Percentiles rank a stretch among this genome's conserved stretches.
phyloP scores from a whole-genome alignment of 1,140 invertebrate species.

The Tyrophagus putrescentiae region DNA sequence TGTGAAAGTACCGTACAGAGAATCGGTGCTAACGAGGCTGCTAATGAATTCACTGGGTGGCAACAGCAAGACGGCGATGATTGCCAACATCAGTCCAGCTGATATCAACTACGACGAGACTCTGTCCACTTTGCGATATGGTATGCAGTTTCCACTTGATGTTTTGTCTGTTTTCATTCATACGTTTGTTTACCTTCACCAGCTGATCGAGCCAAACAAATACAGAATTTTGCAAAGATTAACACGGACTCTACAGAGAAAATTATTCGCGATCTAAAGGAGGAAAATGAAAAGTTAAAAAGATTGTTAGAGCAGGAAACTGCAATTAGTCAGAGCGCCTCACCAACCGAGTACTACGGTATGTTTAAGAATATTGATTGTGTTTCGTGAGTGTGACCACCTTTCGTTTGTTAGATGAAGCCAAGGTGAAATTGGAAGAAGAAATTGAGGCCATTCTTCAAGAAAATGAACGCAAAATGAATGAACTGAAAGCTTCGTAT shows the following conservation, averaged over 20 bases:
- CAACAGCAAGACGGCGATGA: constrained; percentile 51
- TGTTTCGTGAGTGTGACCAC: neutral
- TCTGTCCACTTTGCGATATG: constrained; percentile 44
- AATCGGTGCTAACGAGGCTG: constrained; percentile 47
- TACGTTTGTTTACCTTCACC: neutral
- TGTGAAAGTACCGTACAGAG: constrained; percentile 43
- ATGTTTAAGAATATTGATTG: constrained; percentile 4
- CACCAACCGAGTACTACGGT: neutral
- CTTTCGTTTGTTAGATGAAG: constrained; percentile 26
- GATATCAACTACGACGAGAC: constrained; percentile 51
- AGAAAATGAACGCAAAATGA: constrained; percentile 43
- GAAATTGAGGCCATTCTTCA: constrained; percentile 41
- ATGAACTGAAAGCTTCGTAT: constrained; percentile 41
- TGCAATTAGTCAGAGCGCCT: constrained; percentile 1
- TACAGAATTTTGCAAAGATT: constrained; percentile 41
- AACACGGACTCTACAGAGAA: constrained; percentile 46
- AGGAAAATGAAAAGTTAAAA: constrained; percentile 44
- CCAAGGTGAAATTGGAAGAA: constrained; percentile 35
- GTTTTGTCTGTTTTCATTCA: neutral
- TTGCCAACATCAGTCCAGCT: constrained; percentile 47
- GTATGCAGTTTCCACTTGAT: constrained; percentile 30
- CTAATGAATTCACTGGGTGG: constrained; percentile 49
- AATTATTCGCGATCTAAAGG: constrained; percentile 43
- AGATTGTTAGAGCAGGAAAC: constrained; percentile 33
- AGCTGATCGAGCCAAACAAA: constrained; percentile 46